Evolutionary conservation across 2,888 invertebrate genomes (phyloP).

Genomic region (Sinhomidia bicolor): DNA sequence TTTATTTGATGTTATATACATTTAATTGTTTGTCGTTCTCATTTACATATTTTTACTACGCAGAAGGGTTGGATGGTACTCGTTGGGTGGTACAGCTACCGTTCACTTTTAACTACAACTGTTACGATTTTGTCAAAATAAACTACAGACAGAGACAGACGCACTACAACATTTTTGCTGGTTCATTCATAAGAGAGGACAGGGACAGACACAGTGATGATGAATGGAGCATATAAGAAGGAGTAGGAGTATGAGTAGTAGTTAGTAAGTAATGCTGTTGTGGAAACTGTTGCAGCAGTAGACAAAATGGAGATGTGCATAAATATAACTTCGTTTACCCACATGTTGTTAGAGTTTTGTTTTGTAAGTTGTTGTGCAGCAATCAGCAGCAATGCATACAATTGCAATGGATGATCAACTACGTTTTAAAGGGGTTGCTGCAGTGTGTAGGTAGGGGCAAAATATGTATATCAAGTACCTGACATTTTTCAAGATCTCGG

Average conservation of each 20-base stretch:
- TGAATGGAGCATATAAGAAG: neutral
- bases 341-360: too few relatives aligned
- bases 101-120: slow-evolving; percentile 5
- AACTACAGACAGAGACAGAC: too few relatives aligned
- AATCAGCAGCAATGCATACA: neutral
- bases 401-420: slow-evolving; percentile 21
- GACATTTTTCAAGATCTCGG: slow-evolving; percentile 60
- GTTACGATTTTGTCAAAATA: neutral
- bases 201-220: neutral
- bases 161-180: slow-evolving; percentile 26
- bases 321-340: too few relatives aligned
- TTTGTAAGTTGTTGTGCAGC: too few relatives aligned
- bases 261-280: too few relatives aligned
- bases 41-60: neutral
- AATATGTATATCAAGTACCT: slow-evolving; percentile 59
- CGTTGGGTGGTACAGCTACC: slow-evolving; percentile 47
- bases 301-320: neutral
- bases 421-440: slow-evolving; percentile 54
- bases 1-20: neutral
- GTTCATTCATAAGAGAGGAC: slow-evolving; percentile 50
- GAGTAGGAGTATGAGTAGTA: neutral
- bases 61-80: slow-evolving; percentile 3
- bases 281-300: neutral
- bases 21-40: neutral
- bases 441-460: neutral